Evolutionary conservation across 2,113 vertebrate species (phyloP).

Genomic region (Rousettus leschenaultii): DNA sequence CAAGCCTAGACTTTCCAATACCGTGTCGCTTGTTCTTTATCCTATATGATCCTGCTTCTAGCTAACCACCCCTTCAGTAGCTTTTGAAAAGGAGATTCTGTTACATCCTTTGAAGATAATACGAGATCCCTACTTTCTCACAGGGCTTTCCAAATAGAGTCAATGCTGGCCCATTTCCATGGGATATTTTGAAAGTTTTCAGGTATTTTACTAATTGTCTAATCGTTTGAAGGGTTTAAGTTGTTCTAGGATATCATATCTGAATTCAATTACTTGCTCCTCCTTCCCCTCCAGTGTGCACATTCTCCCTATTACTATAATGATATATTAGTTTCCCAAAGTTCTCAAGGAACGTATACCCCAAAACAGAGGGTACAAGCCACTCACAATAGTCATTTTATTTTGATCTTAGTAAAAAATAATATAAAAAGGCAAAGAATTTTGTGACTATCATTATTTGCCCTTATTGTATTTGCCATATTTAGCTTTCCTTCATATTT

Average conservation of each 20-base stretch:
- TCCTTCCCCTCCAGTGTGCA: background rate
- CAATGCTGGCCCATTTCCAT: conserved; percentile 11
- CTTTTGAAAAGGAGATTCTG: conserved; percentile 37
- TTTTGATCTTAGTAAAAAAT: background rate
- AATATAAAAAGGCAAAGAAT: background rate
- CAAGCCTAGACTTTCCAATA: background rate
- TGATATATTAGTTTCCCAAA: background rate
- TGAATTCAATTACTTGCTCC: background rate
- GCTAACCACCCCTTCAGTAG: background rate
- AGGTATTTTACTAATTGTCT: conserved; percentile 33
- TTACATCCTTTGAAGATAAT: conserved; percentile 55
- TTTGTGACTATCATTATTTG: background rate
- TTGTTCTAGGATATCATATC: background rate
- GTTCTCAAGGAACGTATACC: background rate
- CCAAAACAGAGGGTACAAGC: background rate
- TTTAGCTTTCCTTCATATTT: background rate
- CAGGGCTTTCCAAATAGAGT: conserved; percentile 44
- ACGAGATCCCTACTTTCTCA: conserved; percentile 57
- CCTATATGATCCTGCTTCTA: background rate
- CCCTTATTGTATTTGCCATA: background rate
- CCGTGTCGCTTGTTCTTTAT: background rate
- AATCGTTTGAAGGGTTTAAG: conserved; percentile 1
- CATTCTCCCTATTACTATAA: background rate
- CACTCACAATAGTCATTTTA: background rate
- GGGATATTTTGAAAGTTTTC: conserved; percentile 43